Evolutionary conservation across 2,113 vertebrate genomes (phyloP).

Genomic region (Nymphicus hollandicus): DNA sequence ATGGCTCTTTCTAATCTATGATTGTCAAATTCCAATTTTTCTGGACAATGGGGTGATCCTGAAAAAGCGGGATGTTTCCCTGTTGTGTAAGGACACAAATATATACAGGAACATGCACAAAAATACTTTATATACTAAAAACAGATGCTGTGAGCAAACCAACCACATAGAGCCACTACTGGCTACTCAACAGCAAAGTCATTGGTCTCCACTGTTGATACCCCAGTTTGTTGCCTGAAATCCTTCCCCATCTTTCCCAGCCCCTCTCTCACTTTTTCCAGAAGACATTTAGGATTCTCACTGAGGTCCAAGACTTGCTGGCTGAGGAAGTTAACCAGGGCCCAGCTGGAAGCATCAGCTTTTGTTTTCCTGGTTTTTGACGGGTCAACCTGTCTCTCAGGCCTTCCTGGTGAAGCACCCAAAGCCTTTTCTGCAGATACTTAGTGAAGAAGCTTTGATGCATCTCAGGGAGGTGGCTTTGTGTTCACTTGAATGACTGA

Average conservation of each 20-base stretch:
- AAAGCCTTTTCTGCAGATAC: neutral
- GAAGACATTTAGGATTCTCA: neutral
- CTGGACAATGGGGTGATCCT: accelerated
- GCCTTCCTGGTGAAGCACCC: neutral
- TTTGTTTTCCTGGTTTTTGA: neutral
- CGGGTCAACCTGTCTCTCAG: neutral
- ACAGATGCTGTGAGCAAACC: neutral
- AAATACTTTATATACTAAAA: neutral
- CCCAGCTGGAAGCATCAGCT: neutral
- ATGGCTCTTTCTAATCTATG: neutral
- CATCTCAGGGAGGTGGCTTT: neutral
- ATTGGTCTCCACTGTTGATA: neutral
- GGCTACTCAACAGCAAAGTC: neutral
- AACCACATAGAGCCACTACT: neutral
- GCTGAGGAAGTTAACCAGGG: neutral
- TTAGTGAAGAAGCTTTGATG: neutral
- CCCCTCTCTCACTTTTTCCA: neutral
- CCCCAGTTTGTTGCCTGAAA: neutral
- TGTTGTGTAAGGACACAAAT: neutral
- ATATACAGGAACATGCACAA: neutral
- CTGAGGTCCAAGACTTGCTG: neutral
- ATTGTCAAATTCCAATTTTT: neutral
- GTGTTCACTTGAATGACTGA: neutral
- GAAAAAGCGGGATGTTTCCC: neutral
- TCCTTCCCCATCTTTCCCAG: neutral